Percentiles rank a stretch among this genome's conserved stretches.
Conservation (phyloP, 2,113 vertebrate species). For the Chaetodon auriga region DNA sequence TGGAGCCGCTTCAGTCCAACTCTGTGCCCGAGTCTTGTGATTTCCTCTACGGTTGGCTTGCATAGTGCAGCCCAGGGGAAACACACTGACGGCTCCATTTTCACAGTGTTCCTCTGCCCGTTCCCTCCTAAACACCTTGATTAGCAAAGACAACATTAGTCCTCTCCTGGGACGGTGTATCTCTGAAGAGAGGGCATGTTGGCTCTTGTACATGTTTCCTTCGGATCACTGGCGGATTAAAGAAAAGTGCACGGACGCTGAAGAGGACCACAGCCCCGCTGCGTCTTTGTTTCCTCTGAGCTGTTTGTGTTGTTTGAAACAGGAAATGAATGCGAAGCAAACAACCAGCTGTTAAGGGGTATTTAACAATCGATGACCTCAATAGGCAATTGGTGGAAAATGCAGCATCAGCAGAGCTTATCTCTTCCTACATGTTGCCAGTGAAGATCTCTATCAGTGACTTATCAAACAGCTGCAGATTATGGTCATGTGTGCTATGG, state of each 20-base stretch:
- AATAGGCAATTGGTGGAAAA: constrained; percentile 22
- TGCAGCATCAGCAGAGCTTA: constrained; percentile 47
- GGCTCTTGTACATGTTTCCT: constrained; percentile 39
- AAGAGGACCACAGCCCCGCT: constrained; percentile 3
- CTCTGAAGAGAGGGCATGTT: constrained; percentile 51
- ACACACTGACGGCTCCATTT: constrained; percentile 62
- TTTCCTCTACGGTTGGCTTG: constrained; percentile 58
- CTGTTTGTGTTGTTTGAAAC: not conserved
- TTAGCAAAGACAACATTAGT: constrained; percentile 70
- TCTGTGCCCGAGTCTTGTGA: constrained; percentile 25
- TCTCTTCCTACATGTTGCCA: constrained; percentile 54
- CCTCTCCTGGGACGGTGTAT: constrained; percentile 55
- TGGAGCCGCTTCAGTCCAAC: constrained; percentile 16
- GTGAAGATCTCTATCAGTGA: constrained; percentile 55
- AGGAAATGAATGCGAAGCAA: not conserved
- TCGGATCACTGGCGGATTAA: constrained; percentile 34
- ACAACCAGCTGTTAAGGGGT: not conserved
- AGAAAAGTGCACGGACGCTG: constrained; percentile 9
- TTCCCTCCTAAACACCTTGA: constrained; percentile 62
- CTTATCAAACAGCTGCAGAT: constrained; percentile 71
- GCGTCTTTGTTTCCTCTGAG: not conserved
- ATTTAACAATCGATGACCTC: constrained; percentile 23
- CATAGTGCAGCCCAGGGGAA: constrained; percentile 51
- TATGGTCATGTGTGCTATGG: constrained; percentile 33
- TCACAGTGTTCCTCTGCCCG: constrained; percentile 39